Base-by-base conservation (phyloP, 2,113 vertebrate genomes). In the Megaceryle maxima region DNA sequence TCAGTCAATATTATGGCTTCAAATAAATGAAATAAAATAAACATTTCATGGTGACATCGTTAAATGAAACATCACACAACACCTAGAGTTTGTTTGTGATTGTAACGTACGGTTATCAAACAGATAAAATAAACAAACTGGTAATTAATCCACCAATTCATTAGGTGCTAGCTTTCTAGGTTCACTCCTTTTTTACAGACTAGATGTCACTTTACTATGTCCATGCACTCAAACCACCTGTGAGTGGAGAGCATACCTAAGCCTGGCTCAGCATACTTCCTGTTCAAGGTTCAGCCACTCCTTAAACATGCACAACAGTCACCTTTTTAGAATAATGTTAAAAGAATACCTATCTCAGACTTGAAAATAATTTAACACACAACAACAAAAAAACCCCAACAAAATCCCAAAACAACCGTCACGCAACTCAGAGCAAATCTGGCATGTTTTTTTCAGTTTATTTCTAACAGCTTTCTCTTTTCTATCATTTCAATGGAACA, bases 1-100 rank as follows among this genome's bases (percentile, higher is more conserved):
- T 94, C 83, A 92, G 92, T 98, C 97, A 98, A 94, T 93, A 95
- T 70, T 73, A 79, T 1, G 88, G 94, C 90, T 96, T 96, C 96
- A 92, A 97, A 95, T 72, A 83, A 87, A 89, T 78, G 64, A 96
- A 63, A 90, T n/a, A 20, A 3, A 20, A 69, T n/a, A 35, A 50
- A 33, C 35, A 87, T n/a, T 72, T 50, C 24, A 92, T 4, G 70
- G 76, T 86, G 84, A 91, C 66, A 88, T 91, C 63, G 86, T 77
- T 31, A 85, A 66, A 60, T 57, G 39, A 90, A 75, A 74, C n/a
- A 87, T 83, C 43, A 95, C 60, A 70, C 63, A 83, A 5, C 59
- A 77, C 13, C 41, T 66, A 66, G 11, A 77, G n/a, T 44, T 81
- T 20, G 35, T 35, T 85, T 59, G 50, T 28, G 48, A 79, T 41